Evolutionary conservation across 1,140 invertebrate species (phyloP).

Genomic region (Caenorhabditis brenneri): DNA sequence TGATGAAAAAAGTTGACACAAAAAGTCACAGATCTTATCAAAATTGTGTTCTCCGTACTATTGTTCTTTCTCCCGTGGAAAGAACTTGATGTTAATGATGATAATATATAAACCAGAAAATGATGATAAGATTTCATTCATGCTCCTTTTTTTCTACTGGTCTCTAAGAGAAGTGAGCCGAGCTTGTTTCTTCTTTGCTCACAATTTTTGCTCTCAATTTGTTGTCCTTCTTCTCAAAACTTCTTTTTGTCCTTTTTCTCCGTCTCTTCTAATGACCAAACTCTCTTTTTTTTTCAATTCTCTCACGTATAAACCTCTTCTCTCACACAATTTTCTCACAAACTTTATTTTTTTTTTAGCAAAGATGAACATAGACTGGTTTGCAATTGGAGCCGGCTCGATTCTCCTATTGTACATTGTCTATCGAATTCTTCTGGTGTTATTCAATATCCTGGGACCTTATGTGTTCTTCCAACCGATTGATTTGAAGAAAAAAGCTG

Average conservation of each 20-base stretch:
- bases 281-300: too few species aligned
- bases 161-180: not conserved
- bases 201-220: not conserved
- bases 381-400: conserved; percentile 40
- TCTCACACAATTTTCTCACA: too few species aligned
- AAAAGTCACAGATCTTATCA: not conserved
- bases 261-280: too few species aligned
- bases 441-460: conserved; percentile 60
- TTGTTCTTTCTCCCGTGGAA: not conserved
- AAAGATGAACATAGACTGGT: conserved; percentile 37
- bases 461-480: conserved; percentile 61
- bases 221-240: not conserved
- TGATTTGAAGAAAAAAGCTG: conserved; percentile 62
- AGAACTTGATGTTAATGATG: not conserved
- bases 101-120: too few species aligned
- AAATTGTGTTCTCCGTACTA: too few species aligned
- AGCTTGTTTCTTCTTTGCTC: not conserved
- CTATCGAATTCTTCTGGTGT: conserved; percentile 41
- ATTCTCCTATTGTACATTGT: conserved; percentile 26
- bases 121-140: not conserved
- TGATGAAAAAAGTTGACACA: too few species aligned
- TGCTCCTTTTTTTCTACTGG: too few species aligned
- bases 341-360: too few species aligned
- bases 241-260: too few species aligned
- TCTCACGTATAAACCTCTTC: too few species aligned